A percentile compares a stretch with the other conserved stretches of the same genome.
phyloP scores from a whole-genome alignment of 1,140 invertebrate species.

The Halictus rubicundus region DNA sequence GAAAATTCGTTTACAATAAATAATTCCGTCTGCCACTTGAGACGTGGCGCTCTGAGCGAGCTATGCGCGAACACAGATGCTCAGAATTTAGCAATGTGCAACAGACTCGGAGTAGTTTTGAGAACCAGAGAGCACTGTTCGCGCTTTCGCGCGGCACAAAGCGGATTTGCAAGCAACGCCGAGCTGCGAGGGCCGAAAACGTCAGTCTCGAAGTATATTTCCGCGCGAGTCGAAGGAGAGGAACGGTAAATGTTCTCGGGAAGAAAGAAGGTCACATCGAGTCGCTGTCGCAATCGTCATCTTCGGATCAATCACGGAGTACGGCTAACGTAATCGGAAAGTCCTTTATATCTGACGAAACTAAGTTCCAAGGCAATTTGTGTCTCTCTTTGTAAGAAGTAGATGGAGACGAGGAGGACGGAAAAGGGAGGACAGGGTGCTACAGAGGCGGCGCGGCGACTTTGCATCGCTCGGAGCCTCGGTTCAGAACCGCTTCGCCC shows the following conservation, averaged over 20 bases:
- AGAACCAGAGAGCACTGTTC: no score
- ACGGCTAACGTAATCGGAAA: conserved; percentile 78
- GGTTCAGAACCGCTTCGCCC: conserved; percentile 66
- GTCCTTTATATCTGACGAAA: conserved; percentile 79
- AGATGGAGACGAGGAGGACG: conserved; percentile 59
- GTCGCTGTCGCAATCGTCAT: conserved; percentile 72
- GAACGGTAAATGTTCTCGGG: neutral
- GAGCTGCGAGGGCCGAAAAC: no score
- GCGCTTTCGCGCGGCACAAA: no score
- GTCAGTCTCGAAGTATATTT: no score
- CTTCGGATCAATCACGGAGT: conserved; percentile 75
- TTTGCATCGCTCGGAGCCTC: conserved; percentile 75
- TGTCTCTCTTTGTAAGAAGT: conserved; percentile 79
- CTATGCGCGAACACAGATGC: neutral
- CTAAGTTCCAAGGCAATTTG: conserved; percentile 80
- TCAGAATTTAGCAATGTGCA: no score
- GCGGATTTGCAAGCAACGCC: no score
- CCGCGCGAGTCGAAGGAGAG: neutral
- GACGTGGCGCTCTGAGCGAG: no score
- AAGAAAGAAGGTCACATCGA: conserved; percentile 62
- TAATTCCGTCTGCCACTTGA: no score
- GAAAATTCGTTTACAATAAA: no score
- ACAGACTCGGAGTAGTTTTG: no score
- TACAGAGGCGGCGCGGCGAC: conserved; percentile 67
- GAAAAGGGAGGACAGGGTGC: conserved; percentile 36